Percentiles rank a stretch among this genome's conserved stretches.
Conservation (phyloP, 1,140 invertebrate genomes). For the Episyrphus balteatus region DNA sequence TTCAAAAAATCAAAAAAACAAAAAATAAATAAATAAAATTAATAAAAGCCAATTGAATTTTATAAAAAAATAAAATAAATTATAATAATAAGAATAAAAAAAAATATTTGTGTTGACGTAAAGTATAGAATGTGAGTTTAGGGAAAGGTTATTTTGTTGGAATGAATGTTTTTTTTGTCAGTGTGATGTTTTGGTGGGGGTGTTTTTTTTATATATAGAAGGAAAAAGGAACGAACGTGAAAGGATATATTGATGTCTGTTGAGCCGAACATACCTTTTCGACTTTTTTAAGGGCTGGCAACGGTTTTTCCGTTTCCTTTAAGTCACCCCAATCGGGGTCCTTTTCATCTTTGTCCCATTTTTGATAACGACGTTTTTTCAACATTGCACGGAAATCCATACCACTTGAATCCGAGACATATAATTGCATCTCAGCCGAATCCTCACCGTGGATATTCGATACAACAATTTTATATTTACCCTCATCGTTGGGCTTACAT, state of each 20-base stretch:
- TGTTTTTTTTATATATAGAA: too few relatives aligned
- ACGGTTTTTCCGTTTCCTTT: conserved; percentile 80
- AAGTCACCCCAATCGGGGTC: conserved; percentile 86
- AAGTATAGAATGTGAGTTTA: too few relatives aligned
- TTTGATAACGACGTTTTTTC: conserved; percentile 91
- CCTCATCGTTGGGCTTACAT: conserved; percentile 93
- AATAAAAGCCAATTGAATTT: too few relatives aligned
- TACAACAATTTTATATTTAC: conserved; percentile 86
- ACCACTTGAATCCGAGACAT: conserved; percentile 91
- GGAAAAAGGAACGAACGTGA: too few relatives aligned
- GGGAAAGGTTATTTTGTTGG: too few relatives aligned
- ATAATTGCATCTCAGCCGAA: conserved; percentile 86
- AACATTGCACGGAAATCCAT: conserved; percentile 98
- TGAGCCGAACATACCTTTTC: conserved; percentile 62
- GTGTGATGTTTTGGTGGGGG: too few relatives aligned
- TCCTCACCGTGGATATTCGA: conserved; percentile 91
- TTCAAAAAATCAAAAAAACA: too few relatives aligned
- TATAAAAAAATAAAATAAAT: too few relatives aligned
- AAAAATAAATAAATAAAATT: too few relatives aligned
- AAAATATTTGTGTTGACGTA: too few relatives aligned
- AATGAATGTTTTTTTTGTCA: too few relatives aligned
- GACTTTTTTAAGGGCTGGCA: conserved; percentile 78
- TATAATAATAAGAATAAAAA: too few relatives aligned
- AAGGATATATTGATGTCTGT: background rate
- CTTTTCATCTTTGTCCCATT: conserved; percentile 81